A percentile compares a stretch with the other conserved stretches of the same genome.
phyloP scores from a whole-genome alignment of 1,140 invertebrate genomes.

The Mamestra configurata region DNA sequence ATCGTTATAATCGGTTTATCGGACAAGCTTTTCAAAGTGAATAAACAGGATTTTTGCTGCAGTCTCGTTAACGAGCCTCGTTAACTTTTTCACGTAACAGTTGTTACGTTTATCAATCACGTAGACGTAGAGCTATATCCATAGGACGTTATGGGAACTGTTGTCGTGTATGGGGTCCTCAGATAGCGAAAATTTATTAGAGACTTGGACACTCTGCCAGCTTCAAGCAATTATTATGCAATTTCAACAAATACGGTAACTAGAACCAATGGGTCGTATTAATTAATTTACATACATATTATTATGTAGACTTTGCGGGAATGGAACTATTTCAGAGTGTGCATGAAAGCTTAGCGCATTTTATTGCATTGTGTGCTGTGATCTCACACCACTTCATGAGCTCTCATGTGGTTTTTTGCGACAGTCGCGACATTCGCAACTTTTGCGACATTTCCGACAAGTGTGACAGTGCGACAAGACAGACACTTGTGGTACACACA shows the following conservation, averaged over 20 bases:
- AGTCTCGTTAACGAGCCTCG: conserved; percentile 34
- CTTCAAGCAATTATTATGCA: background rate
- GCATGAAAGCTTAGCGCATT: background rate
- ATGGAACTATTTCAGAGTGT: background rate
- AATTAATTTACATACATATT: background rate
- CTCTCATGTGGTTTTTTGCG: too few relatives aligned
- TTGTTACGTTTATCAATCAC: background rate
- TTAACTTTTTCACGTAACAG: conserved; percentile 35
- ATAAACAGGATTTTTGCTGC: conserved; percentile 49
- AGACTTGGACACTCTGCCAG: background rate
- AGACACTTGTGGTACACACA: too few relatives aligned
- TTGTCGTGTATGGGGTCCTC: background rate
- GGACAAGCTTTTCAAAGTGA: conserved; percentile 53
- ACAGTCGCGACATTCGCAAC: too few relatives aligned
- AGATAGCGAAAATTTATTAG: background rate
- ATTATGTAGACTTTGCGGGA: background rate
- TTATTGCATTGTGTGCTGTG: too few relatives aligned
- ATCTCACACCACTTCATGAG: background rate
- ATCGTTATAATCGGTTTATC: conserved; percentile 66
- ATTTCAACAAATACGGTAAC: background rate
- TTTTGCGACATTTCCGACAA: too few relatives aligned
- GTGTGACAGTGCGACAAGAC: too few relatives aligned
- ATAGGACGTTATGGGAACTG: background rate
- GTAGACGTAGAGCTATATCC: background rate
- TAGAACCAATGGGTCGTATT: background rate